phyloP scores from a whole-genome alignment of 2,888 invertebrate species.

The Drosophila villosipedis region DNA sequence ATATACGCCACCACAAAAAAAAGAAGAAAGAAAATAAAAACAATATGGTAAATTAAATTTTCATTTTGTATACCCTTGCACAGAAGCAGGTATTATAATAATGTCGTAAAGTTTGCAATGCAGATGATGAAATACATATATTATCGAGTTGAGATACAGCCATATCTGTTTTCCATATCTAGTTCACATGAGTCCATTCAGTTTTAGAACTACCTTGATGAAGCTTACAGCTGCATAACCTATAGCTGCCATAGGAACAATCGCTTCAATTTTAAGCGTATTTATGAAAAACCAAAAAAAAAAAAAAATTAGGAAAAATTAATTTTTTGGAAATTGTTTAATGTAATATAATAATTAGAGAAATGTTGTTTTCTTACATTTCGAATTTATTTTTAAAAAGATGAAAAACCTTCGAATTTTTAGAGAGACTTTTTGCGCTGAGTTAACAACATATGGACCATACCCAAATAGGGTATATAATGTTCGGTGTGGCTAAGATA shows the following conservation, averaged over 20 bases:
- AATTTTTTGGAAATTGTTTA: no score
- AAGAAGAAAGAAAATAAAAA: slow-evolving; percentile 18
- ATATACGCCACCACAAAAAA: slow-evolving; percentile 36
- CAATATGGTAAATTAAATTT: not conserved
- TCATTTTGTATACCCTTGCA: not conserved
- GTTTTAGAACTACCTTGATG: not conserved
- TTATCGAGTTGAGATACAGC: not conserved
- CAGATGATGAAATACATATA: not conserved
- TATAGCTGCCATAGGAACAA: not conserved
- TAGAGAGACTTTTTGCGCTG: not conserved
- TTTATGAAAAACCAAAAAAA: not conserved
- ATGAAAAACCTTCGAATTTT: not conserved
- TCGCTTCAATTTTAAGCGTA: not conserved
- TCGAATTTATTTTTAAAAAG: not conserved
- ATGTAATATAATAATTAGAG: no score
- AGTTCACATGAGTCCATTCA: not conserved
- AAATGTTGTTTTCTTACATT: not conserved
- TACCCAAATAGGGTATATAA: not conserved
- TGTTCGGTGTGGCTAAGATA: not conserved
- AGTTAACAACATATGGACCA: not conserved
- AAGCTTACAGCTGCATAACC: not conserved
- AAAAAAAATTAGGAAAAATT: not conserved
- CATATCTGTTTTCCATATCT: not conserved
- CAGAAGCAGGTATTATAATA: not conserved
- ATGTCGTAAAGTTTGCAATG: not conserved